A percentile compares a stretch with the other conserved stretches of the same genome.
Evolutionary conservation across 2,797 vertebrate species (phyloP).

Genomic region (Toxotes lorentzi): DNA sequence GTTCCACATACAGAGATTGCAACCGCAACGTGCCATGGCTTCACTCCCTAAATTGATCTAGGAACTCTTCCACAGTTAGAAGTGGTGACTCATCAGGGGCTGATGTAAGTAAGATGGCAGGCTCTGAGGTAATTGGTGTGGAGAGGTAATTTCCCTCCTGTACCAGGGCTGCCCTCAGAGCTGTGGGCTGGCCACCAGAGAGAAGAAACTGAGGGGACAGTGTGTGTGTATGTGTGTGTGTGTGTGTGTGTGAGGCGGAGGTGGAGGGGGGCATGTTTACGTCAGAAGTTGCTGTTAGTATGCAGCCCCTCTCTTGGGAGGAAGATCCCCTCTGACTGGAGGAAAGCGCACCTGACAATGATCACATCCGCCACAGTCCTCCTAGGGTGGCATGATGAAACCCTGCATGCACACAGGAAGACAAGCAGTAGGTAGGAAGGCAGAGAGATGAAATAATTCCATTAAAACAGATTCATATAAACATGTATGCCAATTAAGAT

Average conservation of each 20-base stretch:
- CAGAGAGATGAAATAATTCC: slow-evolving; percentile 12
- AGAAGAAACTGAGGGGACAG: slow-evolving; percentile 45
- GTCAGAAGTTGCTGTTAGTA: slow-evolving; percentile 72
- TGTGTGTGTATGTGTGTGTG: background rate
- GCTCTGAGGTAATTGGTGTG: slow-evolving; percentile 72
- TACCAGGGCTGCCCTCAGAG: slow-evolving; percentile 62
- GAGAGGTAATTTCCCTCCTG: slow-evolving; percentile 75
- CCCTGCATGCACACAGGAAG: slow-evolving; percentile 54
- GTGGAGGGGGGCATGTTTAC: slow-evolving; percentile 51
- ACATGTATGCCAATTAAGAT: slow-evolving; percentile 25
- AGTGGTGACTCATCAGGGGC: slow-evolving; percentile 64
- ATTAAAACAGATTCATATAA: slow-evolving; percentile 3
- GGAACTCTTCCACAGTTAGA: slow-evolving; percentile 55
- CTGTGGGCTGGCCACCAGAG: slow-evolving; percentile 57
- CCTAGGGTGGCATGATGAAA: slow-evolving; percentile 79
- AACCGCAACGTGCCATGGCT: slow-evolving; percentile 15
- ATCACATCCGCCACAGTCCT: slow-evolving; percentile 68
- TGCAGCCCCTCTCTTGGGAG: slow-evolving; percentile 54
- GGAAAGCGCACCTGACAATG: slow-evolving; percentile 60
- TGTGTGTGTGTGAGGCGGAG: background rate
- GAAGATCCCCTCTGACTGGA: slow-evolving; percentile 59
- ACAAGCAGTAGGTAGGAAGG: slow-evolving; percentile 17
- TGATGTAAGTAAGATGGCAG: slow-evolving; percentile 73
- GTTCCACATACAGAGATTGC: slow-evolving; percentile 8
- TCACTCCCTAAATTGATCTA: slow-evolving; percentile 53